Base-by-base conservation (phyloP, 2,113 vertebrate genomes). In the Bos indicus region DNA sequence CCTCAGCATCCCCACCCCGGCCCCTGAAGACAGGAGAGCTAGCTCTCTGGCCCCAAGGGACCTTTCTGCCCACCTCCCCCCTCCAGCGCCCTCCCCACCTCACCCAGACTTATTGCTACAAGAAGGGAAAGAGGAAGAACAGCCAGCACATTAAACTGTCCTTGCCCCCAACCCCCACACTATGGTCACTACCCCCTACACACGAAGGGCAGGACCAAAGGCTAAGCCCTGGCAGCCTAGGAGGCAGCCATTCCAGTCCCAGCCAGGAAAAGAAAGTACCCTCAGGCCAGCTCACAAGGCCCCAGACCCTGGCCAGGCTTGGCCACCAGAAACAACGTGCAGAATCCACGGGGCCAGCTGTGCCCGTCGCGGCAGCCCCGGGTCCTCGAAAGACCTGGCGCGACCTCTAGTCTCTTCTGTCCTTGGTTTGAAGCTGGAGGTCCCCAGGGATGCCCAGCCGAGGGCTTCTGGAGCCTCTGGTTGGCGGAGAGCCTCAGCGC, bases 71-170 rank as follows among this genome's bases (percentile, higher is more conserved):
- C 25, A 5, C 77, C 64, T 85, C 67, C 77, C 40, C 40, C 59
- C 26, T 56, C 13, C n/a, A 36, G 81, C 17, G 78, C 97, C 91
- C 92, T 80, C 87, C 96, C 97, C 90, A 54, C 82, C 48, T 90
- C 82, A 84, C 97, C 95, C 94, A 92, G 52, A 84, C 93, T 98
- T 98, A 98, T 98, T 98, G 98, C 98, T 98, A 93, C 93, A 97
- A 97, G 92, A 90, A 97, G 94, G 90, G 78, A 80, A 89, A 85
- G 95, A 74, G 82, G 86, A 95, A 88, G 94, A 88, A 62, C 95
- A 91, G 95, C 64, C 30, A 59, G 15, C 28, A 57, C 71, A 33
- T 96, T 67, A 26, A 62, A 52, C 78, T 90, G 96, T 82, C 96
- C 92, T 93, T 43, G 26, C 54, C 25, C 81, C 87, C 57, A 19